A percentile compares a stretch with the other conserved stretches of the same genome.
These are phyloP conservation scores for Centroberyx gerrardi DNA, from an alignment of 2,797 vertebrate species.

Conservation along the genomic window DNA sequence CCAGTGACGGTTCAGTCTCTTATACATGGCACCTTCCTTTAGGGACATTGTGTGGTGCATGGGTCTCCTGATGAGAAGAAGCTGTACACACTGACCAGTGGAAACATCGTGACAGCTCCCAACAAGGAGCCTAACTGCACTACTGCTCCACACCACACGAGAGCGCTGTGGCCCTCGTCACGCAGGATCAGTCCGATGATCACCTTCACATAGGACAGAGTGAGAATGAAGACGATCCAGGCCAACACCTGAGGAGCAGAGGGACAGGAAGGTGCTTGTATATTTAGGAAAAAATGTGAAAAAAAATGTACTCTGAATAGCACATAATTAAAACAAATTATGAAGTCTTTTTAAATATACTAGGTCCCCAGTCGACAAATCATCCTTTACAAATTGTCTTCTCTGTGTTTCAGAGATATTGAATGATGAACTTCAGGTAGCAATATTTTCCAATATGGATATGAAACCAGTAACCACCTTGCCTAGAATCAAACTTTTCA, in stretches of 20 bases:
- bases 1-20: not conserved
- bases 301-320: too few relatives aligned
- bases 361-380: too few relatives aligned
- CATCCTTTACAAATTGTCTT: too few relatives aligned
- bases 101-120: conserved; percentile 89
- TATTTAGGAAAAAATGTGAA: too few relatives aligned
- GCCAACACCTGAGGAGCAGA: conserved; percentile 81
- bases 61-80: conserved; percentile 78
- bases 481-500: too few relatives aligned
- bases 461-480: too few relatives aligned
- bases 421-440: too few relatives aligned
- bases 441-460: too few relatives aligned
- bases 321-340: too few relatives aligned
- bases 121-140: conserved; percentile 91
- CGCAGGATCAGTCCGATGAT: conserved; percentile 88
- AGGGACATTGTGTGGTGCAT: conserved; percentile 73
- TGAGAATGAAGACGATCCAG: conserved; percentile 88
- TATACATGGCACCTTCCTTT: not conserved
- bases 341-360: too few relatives aligned
- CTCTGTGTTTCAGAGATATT: too few relatives aligned
- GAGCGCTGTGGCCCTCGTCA: conserved; percentile 89
- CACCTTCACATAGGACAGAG: conserved; percentile 90
- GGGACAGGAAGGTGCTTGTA: not conserved
- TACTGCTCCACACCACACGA: conserved; percentile 90
- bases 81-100: conserved; percentile 78